Evolutionary conservation across 1,140 invertebrate species (phyloP).

Genomic region (Hormaphis cornu): DNA sequence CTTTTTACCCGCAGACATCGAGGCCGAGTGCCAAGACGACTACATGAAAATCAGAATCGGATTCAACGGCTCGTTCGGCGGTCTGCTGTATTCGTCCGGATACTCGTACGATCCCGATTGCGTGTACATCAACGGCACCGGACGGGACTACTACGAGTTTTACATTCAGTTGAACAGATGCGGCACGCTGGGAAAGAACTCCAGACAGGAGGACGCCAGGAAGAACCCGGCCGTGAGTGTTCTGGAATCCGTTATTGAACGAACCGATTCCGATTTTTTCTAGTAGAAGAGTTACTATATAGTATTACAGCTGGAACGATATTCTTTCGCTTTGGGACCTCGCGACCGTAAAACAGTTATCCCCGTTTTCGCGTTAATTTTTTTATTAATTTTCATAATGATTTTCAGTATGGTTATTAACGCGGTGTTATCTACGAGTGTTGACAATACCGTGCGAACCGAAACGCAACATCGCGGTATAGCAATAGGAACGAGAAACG

Average conservation of each 20-base stretch:
- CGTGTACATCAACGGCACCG: constrained; percentile 89
- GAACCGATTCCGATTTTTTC: not conserved
- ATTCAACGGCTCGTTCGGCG: constrained; percentile 83
- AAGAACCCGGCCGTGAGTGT: constrained; percentile 71
- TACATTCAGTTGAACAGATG: constrained; percentile 86
- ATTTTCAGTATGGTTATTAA: too few relatives aligned
- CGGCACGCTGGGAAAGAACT: constrained; percentile 79
- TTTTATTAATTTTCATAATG: too few relatives aligned
- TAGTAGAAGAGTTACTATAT: too few relatives aligned
- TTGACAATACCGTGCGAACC: too few relatives aligned
- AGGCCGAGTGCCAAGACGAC: constrained; percentile 89
- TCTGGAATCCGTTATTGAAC: too few relatives aligned
- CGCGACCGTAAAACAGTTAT: too few relatives aligned
- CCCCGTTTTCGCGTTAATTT: too few relatives aligned
- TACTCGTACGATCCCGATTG: constrained; percentile 90
- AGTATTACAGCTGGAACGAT: too few relatives aligned
- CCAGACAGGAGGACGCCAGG: constrained; percentile 69
- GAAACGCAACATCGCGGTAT: too few relatives aligned
- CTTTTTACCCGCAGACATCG: constrained; percentile 61
- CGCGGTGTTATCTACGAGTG: too few relatives aligned
- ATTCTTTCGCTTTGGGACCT: too few relatives aligned
- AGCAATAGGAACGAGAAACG: too few relatives aligned
- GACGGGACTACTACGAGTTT: constrained; percentile 83
- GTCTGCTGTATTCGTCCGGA: constrained; percentile 80
- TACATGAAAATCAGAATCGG: constrained; percentile 88